Percentiles rank a stretch among this genome's conserved stretches.
These are phyloP conservation scores for Chromoteleia sp. DNA, from an alignment of 2,888 invertebrate species.

Conservation along the genomic window DNA sequence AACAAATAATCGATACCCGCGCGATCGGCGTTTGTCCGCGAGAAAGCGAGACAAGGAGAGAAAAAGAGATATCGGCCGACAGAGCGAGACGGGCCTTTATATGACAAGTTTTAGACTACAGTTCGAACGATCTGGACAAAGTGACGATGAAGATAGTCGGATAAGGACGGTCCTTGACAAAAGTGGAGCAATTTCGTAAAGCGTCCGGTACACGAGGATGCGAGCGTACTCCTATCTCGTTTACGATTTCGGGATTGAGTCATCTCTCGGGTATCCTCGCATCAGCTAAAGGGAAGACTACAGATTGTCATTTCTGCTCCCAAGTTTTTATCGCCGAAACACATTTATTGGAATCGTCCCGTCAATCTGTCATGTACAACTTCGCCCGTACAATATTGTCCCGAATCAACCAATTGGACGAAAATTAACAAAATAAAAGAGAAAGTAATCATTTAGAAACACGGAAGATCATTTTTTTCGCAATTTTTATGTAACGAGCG, in stretches of 20 bases:
- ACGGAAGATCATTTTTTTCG: too few species aligned
- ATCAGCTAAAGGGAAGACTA: conserved; percentile 35
- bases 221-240: conserved; percentile 49
- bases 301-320: conserved; percentile 52
- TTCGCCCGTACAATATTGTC: conserved; percentile 5
- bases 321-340: conserved; percentile 21
- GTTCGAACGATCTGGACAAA: conserved; percentile 63
- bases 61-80: conserved; percentile 10
- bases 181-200: conserved; percentile 67
- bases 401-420: background rate
- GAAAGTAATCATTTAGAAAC: too few species aligned
- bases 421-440: background rate
- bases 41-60: background rate
- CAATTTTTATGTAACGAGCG: too few species aligned
- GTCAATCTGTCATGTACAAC: conserved; percentile 18
- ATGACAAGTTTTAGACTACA: conserved; percentile 52
- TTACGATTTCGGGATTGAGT: conserved; percentile 58
- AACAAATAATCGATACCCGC: conserved; percentile 45
- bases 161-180: conserved; percentile 66
- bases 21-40: conserved; percentile 19
- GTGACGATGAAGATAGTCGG: conserved; percentile 60
- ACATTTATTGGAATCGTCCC: conserved; percentile 40
- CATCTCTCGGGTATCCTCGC: conserved; percentile 30
- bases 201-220: conserved; percentile 58
- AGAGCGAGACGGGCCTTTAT: conserved; percentile 21